Evolutionary conservation across 30 jellyfish, hydroid and myxozoan species (phyloP).

Genomic region (Morbakka virulenta): DNA sequence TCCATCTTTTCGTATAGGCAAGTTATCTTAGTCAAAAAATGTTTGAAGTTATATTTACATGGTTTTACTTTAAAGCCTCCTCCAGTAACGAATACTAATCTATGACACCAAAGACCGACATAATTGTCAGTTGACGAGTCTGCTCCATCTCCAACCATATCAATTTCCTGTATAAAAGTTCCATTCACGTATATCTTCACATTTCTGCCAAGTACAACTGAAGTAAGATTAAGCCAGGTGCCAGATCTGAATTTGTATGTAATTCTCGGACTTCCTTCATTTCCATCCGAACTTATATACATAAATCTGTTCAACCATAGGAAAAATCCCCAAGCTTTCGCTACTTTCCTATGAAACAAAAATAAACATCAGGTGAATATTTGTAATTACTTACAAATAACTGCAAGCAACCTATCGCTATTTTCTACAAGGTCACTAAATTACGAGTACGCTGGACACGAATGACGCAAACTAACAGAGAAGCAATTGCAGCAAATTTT

Average conservation of each 20-base stretch:
- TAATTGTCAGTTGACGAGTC: conserved; percentile 67
- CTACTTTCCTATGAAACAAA: conserved; percentile 37
- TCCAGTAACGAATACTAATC: conserved; percentile 49
- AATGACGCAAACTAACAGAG: too few relatives aligned
- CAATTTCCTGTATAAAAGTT: conserved; percentile 45
- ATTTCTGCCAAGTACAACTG: conserved; percentile 69
- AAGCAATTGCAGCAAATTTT: too few relatives aligned
- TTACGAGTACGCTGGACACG: too few relatives aligned
- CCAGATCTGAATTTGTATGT: conserved; percentile 55
- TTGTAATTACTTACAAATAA: too few relatives aligned
- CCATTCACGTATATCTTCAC: conserved; percentile 74
- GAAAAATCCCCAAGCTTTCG: conserved; percentile 88
- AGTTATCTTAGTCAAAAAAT: neutral
- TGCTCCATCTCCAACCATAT: conserved; percentile 76
- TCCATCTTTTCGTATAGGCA: too few relatives aligned
- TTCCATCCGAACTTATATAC: conserved; percentile 67
- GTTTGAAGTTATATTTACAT: conserved; percentile 20
- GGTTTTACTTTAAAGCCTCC: conserved; percentile 52
- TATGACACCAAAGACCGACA: conserved; percentile 93
- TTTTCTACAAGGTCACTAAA: too few relatives aligned
- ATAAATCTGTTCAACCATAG: conserved; percentile 81
- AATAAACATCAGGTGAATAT: too few relatives aligned
- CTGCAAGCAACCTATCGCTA: too few relatives aligned
- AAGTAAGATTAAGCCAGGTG: conserved; percentile 55
- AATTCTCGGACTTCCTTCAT: conserved; percentile 57